Evolutionary conservation across 2,888 invertebrate genomes (phyloP).

Genomic region (Polymixis lichenea): DNA sequence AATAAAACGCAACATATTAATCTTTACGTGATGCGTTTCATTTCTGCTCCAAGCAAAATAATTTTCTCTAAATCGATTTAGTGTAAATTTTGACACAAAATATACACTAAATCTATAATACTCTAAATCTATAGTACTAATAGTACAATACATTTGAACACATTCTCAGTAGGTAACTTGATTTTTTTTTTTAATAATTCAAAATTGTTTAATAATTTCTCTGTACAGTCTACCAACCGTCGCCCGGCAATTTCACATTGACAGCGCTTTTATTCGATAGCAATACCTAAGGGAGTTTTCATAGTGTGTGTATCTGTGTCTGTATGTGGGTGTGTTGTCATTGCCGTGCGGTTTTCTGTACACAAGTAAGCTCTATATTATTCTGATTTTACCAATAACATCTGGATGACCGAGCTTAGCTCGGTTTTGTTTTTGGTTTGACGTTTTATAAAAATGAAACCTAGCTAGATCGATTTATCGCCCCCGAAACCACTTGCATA

Average conservation of each 20-base stretch:
- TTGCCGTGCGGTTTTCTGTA: not conserved
- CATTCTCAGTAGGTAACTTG: no score
- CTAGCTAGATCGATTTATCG: no score
- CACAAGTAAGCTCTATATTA: not conserved
- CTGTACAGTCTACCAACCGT: no score
- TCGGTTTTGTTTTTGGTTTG: no score
- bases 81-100: not conserved
- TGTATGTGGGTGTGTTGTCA: no score
- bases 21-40: conserved; percentile 17
- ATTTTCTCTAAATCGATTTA: not conserved
- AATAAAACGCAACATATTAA: conserved; percentile 41
- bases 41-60: conserved; percentile 16
- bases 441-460: no score
- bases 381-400: not conserved
- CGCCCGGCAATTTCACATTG: not conserved
- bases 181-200: not conserved
- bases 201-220: not conserved
- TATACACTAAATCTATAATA: no score
- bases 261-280: not conserved
- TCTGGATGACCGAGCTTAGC: no score
- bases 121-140: no score
- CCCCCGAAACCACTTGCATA: no score
- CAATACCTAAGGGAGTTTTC: no score
- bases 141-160: not conserved
- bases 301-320: no score